Evolutionary conservation across 35 echinoderm and acorn worm genomes (phyloP).

Genomic region (Heliocidaris erythrogramma): DNA sequence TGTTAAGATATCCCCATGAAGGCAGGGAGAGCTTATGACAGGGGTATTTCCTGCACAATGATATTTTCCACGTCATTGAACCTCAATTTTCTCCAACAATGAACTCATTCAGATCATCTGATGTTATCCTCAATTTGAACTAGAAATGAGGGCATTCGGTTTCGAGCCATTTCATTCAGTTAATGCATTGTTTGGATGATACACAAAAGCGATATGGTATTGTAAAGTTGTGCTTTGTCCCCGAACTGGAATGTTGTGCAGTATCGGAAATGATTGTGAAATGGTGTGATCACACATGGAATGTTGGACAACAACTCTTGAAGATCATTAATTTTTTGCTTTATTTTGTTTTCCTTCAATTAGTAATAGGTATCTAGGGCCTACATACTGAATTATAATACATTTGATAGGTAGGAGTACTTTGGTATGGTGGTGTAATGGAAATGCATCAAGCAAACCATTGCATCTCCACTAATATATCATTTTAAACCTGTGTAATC

Average conservation of each 20-base stretch:
- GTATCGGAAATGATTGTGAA: neutral
- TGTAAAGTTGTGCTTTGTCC: neutral
- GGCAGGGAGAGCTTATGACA: too few relatives aligned
- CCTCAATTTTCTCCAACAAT: neutral
- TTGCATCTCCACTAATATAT: neutral
- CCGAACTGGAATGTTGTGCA: neutral
- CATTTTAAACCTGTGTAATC: neutral
- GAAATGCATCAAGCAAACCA: neutral
- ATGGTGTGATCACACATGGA: neutral
- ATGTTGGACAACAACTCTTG: too few relatives aligned
- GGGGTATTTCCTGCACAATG: neutral
- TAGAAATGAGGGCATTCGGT: neutral
- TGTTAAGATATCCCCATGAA: too few relatives aligned
- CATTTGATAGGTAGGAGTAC: too few relatives aligned
- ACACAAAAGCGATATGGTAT: neutral
- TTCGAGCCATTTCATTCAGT: neutral
- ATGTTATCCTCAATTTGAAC: neutral
- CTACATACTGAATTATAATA: too few relatives aligned
- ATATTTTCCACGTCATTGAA: neutral
- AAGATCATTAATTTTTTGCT: too few relatives aligned
- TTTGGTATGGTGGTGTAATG: too few relatives aligned
- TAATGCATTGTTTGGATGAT: neutral
- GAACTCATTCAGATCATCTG: neutral
- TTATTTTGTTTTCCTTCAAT: too few relatives aligned
- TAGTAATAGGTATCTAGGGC: too few relatives aligned